Evolutionary conservation across 37 sponge, comb jelly and placozoan genomes (phyloP).

Genomic region (Agelas oroides): DNA sequence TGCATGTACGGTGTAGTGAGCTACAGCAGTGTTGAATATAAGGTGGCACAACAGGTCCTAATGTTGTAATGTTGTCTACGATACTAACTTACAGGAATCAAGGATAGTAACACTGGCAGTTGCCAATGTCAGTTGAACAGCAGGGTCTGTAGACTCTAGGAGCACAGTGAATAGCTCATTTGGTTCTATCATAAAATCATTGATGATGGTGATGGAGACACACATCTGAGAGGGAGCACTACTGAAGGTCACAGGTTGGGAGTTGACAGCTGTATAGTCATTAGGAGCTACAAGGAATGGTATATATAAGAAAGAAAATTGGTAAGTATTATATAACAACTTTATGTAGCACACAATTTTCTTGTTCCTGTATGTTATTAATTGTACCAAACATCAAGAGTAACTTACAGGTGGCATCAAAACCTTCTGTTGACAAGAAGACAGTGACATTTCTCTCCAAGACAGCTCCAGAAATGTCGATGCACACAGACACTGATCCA

Average conservation of each 20-base stretch:
- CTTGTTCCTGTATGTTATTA: too few relatives aligned
- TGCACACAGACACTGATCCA: too few relatives aligned
- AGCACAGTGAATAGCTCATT: not conserved
- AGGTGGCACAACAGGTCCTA: too few relatives aligned
- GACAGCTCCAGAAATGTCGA: not conserved
- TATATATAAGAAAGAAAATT: too few relatives aligned
- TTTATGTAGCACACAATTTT: too few relatives aligned
- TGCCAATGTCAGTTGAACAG: not conserved
- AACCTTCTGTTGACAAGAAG: not conserved
- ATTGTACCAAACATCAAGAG: too few relatives aligned
- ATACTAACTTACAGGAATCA: too few relatives aligned
- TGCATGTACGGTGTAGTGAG: too few relatives aligned
- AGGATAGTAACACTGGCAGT: not conserved
- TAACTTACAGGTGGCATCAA: too few relatives aligned
- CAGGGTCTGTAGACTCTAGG: not conserved
- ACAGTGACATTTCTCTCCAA: not conserved
- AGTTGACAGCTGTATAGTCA: not conserved
- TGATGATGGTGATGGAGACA: not conserved
- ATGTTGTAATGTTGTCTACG: too few relatives aligned
- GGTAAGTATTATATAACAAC: too few relatives aligned
- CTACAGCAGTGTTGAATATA: too few relatives aligned
- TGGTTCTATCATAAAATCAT: not conserved
- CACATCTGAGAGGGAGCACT: not conserved
- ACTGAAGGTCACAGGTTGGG: not conserved
- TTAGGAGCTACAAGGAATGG: not conserved